phyloP scores from a whole-genome alignment of 2,797 vertebrate genomes.

The Novumbra hubbsi region DNA sequence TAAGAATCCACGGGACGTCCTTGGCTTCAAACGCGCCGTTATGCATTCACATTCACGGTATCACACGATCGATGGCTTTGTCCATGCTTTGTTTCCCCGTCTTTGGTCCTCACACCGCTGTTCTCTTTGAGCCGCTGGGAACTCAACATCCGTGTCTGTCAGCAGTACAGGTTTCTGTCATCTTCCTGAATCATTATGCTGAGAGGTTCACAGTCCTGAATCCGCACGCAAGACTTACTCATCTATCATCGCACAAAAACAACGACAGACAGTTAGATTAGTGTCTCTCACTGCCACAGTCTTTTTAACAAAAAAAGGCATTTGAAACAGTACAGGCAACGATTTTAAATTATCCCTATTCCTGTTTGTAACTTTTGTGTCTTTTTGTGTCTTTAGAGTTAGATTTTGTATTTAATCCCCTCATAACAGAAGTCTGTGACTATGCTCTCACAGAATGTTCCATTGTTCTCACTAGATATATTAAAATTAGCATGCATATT shows the following conservation, averaged over 20 bases:
- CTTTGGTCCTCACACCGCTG: constrained; percentile 4
- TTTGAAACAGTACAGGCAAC: not conserved
- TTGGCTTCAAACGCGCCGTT: too few relatives aligned
- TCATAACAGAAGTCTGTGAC: not conserved
- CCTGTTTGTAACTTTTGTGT: not conserved
- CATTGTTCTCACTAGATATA: too few relatives aligned
- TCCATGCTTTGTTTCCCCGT: constrained; percentile 16
- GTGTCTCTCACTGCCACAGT: not conserved
- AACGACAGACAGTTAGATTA: constrained; percentile 29
- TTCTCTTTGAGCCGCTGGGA: not conserved
- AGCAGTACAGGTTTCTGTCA: not conserved
- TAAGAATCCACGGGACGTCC: too few relatives aligned
- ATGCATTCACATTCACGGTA: too few relatives aligned
- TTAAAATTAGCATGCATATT: not conserved
- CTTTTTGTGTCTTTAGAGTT: not conserved
- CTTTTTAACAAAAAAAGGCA: not conserved
- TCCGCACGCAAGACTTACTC: constrained; percentile 59
- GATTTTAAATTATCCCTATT: not conserved
- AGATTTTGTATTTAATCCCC: not conserved
- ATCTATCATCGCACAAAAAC: constrained; percentile 48
- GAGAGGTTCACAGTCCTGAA: constrained; percentile 37
- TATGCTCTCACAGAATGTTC: too few relatives aligned
- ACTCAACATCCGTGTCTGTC: constrained; percentile 2
- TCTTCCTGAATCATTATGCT: not conserved
- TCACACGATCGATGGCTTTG: too few relatives aligned